Conservation (phyloP, 2,888 invertebrate species). For the Chrysopilus asiliformis region DNA sequence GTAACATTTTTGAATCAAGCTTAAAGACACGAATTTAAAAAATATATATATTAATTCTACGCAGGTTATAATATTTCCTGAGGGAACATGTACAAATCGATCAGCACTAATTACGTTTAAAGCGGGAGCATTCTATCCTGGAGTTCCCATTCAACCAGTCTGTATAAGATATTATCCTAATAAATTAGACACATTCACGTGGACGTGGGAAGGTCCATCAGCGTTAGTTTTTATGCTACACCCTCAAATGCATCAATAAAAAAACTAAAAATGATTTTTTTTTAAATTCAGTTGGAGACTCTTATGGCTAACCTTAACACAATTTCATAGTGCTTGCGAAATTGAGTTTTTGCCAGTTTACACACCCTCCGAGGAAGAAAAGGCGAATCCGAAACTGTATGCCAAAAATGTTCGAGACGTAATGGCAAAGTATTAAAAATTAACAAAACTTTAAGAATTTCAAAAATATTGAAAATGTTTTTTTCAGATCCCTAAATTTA, state of each 20-base stretch:
- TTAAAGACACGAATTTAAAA: background rate
- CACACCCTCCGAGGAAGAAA: conserved; percentile 74
- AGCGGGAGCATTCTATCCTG: conserved; percentile 88
- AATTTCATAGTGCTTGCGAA: conserved; percentile 76
- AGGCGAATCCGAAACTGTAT: conserved; percentile 72
- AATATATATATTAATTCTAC: conserved; percentile 15
- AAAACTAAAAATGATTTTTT: background rate
- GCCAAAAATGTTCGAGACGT: conserved; percentile 79
- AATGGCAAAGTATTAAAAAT: conserved; percentile 66
- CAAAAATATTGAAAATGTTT: conserved; percentile 1
- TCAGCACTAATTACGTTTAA: conserved; percentile 82
- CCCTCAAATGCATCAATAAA: background rate
- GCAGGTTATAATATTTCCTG: conserved; percentile 84
- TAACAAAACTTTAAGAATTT: conserved; percentile 1
- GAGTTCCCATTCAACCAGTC: conserved; percentile 91
- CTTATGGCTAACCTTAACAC: conserved; percentile 78
- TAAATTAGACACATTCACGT: conserved; percentile 74
- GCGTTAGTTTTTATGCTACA: conserved; percentile 52
- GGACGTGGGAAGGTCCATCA: conserved; percentile 93
- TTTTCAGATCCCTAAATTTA: conserved; percentile 62
- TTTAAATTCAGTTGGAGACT: conserved; percentile 52
- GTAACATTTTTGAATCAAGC: conserved; percentile 30
- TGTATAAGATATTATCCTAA: conserved; percentile 85
- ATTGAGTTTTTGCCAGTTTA: conserved; percentile 90
- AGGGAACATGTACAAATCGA: conserved; percentile 93